phyloP scores from a whole-genome alignment of 2,113 vertebrate genomes.

The Cnemophilus loriae region DNA sequence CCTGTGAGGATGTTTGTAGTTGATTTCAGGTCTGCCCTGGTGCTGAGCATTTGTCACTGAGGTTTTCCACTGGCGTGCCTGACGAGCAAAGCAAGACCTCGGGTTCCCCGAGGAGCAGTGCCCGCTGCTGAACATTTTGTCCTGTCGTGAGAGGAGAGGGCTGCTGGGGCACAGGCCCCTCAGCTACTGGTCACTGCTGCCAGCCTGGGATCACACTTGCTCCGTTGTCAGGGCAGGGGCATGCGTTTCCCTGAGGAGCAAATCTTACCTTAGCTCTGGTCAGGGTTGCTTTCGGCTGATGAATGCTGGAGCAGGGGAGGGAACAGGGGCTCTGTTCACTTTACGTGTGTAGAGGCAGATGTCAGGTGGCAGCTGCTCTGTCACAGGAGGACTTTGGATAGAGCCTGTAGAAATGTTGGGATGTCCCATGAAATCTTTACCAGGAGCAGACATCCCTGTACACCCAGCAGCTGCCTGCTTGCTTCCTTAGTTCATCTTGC shows the following conservation, averaged over 20 bases:
- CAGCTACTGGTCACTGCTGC: background rate
- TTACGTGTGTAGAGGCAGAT: fast-evolving
- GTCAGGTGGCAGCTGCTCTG: background rate
- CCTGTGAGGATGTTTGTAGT: background rate
- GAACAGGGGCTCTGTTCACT: fast-evolving
- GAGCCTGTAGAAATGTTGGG: background rate
- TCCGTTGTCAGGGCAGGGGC: background rate
- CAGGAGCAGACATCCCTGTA: background rate
- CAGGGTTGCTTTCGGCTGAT: background rate
- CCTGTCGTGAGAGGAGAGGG: background rate
- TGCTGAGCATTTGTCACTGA: background rate
- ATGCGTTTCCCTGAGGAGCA: background rate
- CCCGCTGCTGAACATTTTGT: background rate
- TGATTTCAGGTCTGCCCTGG: background rate
- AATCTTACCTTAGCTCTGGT: background rate
- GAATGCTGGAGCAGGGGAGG: background rate
- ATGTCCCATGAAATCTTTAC: background rate
- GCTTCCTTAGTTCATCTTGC: background rate
- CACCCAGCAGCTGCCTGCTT: background rate
- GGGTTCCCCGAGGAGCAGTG: background rate
- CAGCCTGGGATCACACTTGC: background rate
- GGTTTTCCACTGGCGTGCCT: background rate
- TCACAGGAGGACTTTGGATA: background rate
- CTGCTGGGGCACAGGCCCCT: background rate
- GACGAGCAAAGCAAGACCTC: background rate